Evolutionary conservation across 2,888 invertebrate species (phyloP), one percentile per base, ranked within the genome.

Genomic region (Brachylomia viminalis): DNA sequence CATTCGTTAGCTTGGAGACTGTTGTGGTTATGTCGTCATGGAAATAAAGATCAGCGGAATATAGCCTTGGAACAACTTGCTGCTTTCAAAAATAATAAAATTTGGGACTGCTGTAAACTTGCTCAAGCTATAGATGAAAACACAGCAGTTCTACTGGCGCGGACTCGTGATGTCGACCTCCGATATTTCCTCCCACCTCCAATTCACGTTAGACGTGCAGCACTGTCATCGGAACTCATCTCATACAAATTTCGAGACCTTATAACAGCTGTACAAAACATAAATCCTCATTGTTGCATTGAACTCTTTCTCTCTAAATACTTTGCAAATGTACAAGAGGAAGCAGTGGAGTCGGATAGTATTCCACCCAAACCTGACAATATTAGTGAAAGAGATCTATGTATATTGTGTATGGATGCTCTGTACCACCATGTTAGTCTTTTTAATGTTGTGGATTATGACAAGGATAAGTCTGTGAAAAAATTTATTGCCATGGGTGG

Each of bases 61-160:
- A 97, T 97, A 88, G 98, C 98, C 1, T 93, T 98, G 0, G 96
- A 97, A 70, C 97, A 97, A 79, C 94, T 98, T 27, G 97, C 97
- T 2, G 96, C 97, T 52, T 97, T 98, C 84, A 97, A 97, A 90
- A 97, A 97, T 89, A 96, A 98, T 27, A 97, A 97, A 93, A 95
- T 94, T 77, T 97, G 97, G 97, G 97, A 98, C 87, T 98, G 97
- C 90, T 95, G 97, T 71, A 97, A 98, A 89, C 96, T 99, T 79
- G 98, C 99, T 10, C 98, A 98, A 94, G 98, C 98, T 83, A 97
- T 98, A 87, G 98, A 98, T 94, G 97, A 97, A 65, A 96, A 97
- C 85, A 98, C 98, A 0, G 98, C 98, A 4, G 97, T 98, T 1
- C 97, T 98, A 4, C 95, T 99, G 70, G 98, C 99, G 0, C 97